A percentile compares a stretch with the other conserved stretches of the same genome.
phyloP scores from a whole-genome alignment of 2,113 vertebrate genomes.

The Martes martes region DNA sequence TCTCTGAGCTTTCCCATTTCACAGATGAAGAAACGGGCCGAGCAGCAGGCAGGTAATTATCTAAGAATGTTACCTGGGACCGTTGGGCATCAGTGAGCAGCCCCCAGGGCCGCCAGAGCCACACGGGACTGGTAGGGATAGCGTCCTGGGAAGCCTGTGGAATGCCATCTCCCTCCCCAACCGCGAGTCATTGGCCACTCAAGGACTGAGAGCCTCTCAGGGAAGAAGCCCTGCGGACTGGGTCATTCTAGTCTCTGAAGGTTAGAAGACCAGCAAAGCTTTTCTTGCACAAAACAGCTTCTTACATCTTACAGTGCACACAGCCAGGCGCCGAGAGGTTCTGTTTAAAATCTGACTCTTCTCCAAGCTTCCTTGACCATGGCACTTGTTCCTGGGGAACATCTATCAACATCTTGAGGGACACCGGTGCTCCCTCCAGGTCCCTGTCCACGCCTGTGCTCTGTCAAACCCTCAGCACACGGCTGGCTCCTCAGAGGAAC shows the following conservation, averaged over 20 bases:
- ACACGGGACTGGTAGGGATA: fast-evolving
- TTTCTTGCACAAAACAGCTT: not conserved
- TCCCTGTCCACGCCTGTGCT: not conserved
- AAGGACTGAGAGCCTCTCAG: fast-evolving
- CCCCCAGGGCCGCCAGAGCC: not conserved
- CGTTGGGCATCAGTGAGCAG: not conserved
- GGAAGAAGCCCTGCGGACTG: not conserved
- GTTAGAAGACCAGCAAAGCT: not conserved
- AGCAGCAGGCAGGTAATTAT: fast-evolving
- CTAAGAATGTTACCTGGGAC: not conserved
- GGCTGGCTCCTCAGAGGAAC: not conserved
- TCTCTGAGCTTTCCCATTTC: not conserved
- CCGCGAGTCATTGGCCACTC: not conserved
- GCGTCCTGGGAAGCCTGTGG: not conserved
- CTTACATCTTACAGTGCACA: fast-evolving
- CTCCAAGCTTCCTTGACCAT: not conserved
- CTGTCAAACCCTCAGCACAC: not conserved
- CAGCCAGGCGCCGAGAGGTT: fast-evolving
- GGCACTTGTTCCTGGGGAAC: not conserved
- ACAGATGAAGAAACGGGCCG: not conserved
- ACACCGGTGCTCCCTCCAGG: not conserved
- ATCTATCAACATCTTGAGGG: not conserved
- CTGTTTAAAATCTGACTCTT: not conserved
- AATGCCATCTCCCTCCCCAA: not conserved
- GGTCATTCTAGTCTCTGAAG: not conserved